A percentile compares a stretch with the other conserved stretches of the same genome.
phyloP scores from a whole-genome alignment of 2,888 invertebrate genomes.

The Tenthredo mesomela region DNA sequence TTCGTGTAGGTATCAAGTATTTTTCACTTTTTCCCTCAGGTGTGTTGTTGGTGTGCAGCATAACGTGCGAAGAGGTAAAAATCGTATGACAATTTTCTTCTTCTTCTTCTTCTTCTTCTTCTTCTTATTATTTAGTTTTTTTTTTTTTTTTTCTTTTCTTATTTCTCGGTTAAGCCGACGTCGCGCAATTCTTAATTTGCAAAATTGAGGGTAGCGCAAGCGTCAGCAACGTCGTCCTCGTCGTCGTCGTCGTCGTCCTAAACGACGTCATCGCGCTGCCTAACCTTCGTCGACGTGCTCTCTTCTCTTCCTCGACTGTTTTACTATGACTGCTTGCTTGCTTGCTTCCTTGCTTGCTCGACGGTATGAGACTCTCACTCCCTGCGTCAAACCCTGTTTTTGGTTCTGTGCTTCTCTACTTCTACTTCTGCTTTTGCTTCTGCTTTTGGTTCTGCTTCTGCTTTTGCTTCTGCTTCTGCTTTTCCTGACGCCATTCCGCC shows the following conservation, averaged over 20 bases:
- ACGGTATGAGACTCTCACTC: neutral
- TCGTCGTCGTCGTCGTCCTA: neutral
- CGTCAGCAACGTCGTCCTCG: neutral
- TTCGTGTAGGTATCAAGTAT: neutral
- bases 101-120: neutral
- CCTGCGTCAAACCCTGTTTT: neutral
- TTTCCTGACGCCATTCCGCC: conserved; percentile 37
- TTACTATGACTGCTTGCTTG: neutral
- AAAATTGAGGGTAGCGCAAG: neutral
- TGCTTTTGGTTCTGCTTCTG: conserved; percentile 33
- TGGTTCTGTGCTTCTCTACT: neutral
- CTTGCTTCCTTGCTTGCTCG: neutral
- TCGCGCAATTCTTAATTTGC: neutral
- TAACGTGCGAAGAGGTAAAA: neutral
- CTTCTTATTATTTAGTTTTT: neutral
- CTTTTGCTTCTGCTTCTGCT: neutral
- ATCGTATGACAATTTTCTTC: neutral
- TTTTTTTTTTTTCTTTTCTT: neutral
- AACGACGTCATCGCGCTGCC: conserved; percentile 29
- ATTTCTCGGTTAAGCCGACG: neutral
- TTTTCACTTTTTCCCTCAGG: neutral
- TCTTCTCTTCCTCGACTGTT: conserved; percentile 54
- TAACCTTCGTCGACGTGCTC: conserved; percentile 29
- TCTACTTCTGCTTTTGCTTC: neutral
- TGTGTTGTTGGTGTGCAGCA: neutral